A percentile compares a stretch with the other conserved stretches of the same genome.
phyloP scores from a whole-genome alignment of 1,140 invertebrate genomes.

The Propsilocerus akamusi region DNA sequence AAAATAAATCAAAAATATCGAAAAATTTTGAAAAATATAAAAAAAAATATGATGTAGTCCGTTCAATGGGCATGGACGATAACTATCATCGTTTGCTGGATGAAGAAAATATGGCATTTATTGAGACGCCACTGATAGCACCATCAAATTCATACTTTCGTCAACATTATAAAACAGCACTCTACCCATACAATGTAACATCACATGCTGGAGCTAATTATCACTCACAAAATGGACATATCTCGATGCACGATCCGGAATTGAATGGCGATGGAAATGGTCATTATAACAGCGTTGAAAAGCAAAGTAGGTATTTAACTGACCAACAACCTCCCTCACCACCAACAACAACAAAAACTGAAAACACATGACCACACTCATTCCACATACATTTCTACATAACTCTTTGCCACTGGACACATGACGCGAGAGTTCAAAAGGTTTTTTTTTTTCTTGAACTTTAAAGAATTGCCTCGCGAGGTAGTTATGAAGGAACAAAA shows the following conservation, averaged over 20 bases:
- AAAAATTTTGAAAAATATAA: no score
- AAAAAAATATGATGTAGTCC: conserved; percentile 24
- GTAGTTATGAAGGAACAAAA: no score
- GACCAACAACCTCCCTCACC: not conserved
- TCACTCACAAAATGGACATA: conserved; percentile 20
- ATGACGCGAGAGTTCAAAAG: no score
- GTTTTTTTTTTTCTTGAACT: no score
- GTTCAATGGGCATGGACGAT: conserved; percentile 25
- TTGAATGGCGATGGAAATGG: conserved; percentile 12
- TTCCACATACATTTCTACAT: no score
- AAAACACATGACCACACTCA: no score
- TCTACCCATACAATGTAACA: conserved; percentile 24
- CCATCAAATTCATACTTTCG: conserved; percentile 18
- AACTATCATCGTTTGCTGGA: conserved; percentile 24
- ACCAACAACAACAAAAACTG: no score
- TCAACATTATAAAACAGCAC: conserved; percentile 16
- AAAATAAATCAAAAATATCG: no score
- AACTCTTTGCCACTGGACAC: no score
- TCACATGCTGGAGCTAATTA: conserved; percentile 12
- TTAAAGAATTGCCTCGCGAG: no score
- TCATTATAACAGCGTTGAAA: conserved; percentile 14
- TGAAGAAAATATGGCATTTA: conserved; percentile 24
- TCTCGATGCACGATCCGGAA: conserved; percentile 11
- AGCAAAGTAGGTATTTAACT: conserved; percentile 20
- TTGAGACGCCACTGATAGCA: conserved; percentile 23